Evolutionary conservation across 2,888 invertebrate genomes (phyloP).

Genomic region (Hydraecia micacea): DNA sequence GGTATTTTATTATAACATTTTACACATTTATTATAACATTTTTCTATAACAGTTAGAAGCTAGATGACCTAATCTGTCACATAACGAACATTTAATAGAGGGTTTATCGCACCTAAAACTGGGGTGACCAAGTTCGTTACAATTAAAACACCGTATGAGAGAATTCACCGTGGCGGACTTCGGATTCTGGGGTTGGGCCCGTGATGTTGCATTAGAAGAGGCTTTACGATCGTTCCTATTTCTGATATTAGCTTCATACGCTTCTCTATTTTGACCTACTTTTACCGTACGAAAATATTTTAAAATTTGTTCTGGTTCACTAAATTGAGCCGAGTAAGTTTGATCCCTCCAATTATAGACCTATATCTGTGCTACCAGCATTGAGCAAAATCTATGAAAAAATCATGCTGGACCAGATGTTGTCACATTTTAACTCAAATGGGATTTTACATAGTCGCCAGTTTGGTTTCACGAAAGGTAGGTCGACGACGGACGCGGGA

Average conservation of each 20-base stretch:
- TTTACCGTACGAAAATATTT: conserved; percentile 56
- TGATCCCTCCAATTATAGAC: too few relatives aligned
- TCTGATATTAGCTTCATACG: neutral
- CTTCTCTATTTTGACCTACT: conserved; percentile 28
- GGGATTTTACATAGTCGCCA: too few relatives aligned
- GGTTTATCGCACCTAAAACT: conserved; percentile 51
- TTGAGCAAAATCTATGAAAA: too few relatives aligned
- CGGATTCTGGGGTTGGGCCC: neutral
- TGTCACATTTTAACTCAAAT: too few relatives aligned
- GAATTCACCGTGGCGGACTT: neutral
- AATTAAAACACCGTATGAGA: conserved; percentile 33
- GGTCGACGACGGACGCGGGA: too few relatives aligned
- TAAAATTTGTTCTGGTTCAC: conserved; percentile 52
- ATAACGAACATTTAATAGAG: neutral
- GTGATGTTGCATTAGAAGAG: neutral
- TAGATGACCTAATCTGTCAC: neutral
- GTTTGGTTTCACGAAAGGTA: too few relatives aligned
- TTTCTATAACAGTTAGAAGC: neutral
- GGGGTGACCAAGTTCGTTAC: conserved; percentile 54
- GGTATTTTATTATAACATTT: too few relatives aligned
- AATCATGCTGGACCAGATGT: too few relatives aligned
- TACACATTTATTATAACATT: too few relatives aligned
- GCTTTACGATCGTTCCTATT: neutral
- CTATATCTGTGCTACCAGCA: too few relatives aligned
- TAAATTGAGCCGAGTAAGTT: too few relatives aligned